Conservation (phyloP, 1,140 invertebrate species). For the Pogonognathellus flavescens region DNA sequence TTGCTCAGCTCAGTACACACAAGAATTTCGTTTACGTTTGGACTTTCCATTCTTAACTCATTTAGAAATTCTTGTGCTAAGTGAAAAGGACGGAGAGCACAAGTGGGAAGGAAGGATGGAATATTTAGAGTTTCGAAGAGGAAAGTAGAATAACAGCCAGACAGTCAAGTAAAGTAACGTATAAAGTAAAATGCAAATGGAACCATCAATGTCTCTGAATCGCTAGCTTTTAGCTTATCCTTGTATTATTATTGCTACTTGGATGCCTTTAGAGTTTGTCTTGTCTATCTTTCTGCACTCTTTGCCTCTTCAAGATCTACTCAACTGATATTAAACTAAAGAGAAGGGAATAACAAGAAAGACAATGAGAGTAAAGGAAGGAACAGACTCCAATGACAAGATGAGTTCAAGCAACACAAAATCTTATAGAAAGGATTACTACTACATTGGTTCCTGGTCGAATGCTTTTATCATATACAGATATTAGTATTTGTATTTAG, state of each 20-base stretch:
- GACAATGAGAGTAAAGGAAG: conserved; percentile 31
- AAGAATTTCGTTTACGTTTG: neutral
- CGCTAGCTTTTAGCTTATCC: conserved; percentile 43
- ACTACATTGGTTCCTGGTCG: too few relatives aligned
- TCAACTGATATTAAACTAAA: conserved; percentile 38
- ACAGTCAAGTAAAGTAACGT: conserved; percentile 1
- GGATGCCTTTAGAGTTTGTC: conserved; percentile 33
- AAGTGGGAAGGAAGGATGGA: neutral
- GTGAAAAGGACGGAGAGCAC: neutral
- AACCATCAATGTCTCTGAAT: conserved; percentile 35
- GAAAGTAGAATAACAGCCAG: conserved; percentile 40
- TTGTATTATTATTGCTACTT: conserved; percentile 46
- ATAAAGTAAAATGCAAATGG: conserved; percentile 47
- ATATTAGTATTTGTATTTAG: too few relatives aligned
- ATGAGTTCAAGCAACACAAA: neutral
- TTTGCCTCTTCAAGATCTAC: neutral
- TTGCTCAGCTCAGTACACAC: conserved; percentile 39
- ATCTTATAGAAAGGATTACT: neutral
- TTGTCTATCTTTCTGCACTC: conserved; percentile 11
- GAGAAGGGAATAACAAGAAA: conserved; percentile 4
- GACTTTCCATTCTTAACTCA: conserved; percentile 43
- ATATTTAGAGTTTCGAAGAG: neutral
- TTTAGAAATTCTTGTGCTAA: conserved; percentile 45
- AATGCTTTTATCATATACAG: too few relatives aligned
- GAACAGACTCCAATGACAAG: neutral